These are phyloP conservation scores for Pycnonotus jocosus DNA, from an alignment of 2,113 vertebrate genomes.

Conservation along the genomic window DNA sequence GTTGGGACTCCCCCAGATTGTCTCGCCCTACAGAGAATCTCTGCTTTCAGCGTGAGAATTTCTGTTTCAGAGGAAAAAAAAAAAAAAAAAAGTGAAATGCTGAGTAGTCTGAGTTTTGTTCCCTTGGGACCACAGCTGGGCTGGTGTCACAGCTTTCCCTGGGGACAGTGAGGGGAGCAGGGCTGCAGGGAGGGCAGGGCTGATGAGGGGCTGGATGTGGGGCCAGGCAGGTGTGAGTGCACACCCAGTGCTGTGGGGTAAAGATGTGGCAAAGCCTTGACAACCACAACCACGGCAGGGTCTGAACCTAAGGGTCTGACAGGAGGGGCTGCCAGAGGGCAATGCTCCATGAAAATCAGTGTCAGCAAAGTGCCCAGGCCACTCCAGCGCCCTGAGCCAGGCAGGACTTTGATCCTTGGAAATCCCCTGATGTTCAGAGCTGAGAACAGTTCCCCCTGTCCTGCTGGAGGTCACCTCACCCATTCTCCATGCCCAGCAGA, in stretches of 20 bases:
- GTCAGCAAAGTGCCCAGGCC: background rate
- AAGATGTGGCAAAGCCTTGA: background rate
- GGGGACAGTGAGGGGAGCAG: background rate
- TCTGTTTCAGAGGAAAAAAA: background rate
- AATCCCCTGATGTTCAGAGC: background rate
- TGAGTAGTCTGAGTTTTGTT: background rate
- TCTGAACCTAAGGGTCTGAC: rapidly evolving
- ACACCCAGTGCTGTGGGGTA: background rate
- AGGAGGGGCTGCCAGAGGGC: background rate
- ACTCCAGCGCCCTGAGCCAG: rapidly evolving
- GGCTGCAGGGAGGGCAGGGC: background rate
- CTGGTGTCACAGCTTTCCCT: rapidly evolving
- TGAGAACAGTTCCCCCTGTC: background rate
- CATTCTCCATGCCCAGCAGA: background rate
- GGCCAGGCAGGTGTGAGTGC: background rate
- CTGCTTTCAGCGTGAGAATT: background rate
- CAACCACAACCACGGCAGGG: background rate
- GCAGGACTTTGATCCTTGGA: background rate
- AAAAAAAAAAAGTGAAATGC: background rate
- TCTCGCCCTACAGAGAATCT: background rate
- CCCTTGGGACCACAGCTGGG: background rate
- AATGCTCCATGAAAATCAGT: background rate
- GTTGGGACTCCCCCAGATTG: background rate
- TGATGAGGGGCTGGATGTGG: background rate
- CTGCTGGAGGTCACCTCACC: background rate